Base-by-base conservation (phyloP, 2,113 vertebrate species). In the Aplodontia rufa region DNA sequence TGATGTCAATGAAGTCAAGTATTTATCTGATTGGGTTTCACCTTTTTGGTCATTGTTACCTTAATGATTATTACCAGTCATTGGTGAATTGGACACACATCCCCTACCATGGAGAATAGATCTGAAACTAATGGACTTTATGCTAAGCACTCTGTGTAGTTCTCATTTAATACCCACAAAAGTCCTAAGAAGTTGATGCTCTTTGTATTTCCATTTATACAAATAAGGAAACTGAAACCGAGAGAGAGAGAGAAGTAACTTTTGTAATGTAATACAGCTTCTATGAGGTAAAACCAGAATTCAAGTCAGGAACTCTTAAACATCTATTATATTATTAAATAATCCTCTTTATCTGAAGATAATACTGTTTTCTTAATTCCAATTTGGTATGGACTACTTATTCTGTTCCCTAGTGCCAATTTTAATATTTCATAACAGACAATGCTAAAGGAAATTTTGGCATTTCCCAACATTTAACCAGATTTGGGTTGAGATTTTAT, bases 151-250 rank as follows among this genome's bases (percentile, higher is more conserved):
- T 87, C 32, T 83, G 7, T 74, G 30, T 89, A 76, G 55, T 90
- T 85, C n/a, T 90, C 74, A 86, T 45, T 89, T 53, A 94, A 81
- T 62, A 24, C 3, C 58, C 55, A 68, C 68, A 94, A 62, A 87
- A 88, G 32, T 37, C 87, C 28, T 87, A 6, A 60, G 69, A 71
- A 69, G 1, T 45, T 71, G 69, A 53, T 87, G 32, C 30, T 20
- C 37, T 53, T 82, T 93, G 78, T 76, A 53, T 51, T 76, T 10
- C 30, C 22, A 32, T 47, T 82, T 86, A 87, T 86, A 68, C 4
- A 60, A 87, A 58, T 60, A 9, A 81, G 68, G 58, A 81, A 86
- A 68, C 30, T 64, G 32, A 71, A 91, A 5, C 42, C 37, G 16
- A 51, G 24, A 62, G 45, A 68, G 45, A 68, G 47, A 51, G 26